Conservation (phyloP, 1,140 invertebrate genomes). For the Leptopilina clavipes region DNA sequence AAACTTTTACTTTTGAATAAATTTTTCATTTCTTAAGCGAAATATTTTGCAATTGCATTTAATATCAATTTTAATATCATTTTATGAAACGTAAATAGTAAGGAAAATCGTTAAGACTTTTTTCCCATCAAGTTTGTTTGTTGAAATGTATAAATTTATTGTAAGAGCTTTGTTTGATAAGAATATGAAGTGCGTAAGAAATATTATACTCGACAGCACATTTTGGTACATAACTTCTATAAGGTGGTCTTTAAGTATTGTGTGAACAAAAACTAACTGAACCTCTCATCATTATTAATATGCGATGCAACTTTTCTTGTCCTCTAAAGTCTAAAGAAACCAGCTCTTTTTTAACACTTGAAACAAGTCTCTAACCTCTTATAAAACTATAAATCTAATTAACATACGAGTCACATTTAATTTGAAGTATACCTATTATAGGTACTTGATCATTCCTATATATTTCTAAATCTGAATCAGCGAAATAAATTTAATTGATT, state of each 20-base stretch:
- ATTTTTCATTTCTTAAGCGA: conserved; percentile 27
- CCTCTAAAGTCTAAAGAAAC: conserved; percentile 1
- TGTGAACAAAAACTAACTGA: background rate
- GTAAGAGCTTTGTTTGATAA: background rate
- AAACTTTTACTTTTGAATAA: conserved; percentile 41
- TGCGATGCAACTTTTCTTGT: no score
- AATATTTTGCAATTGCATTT: no score
- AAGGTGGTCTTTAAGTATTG: background rate
- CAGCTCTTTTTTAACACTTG: conserved; percentile 31
- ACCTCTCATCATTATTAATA: no score
- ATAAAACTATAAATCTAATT: no score
- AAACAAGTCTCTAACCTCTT: conserved; percentile 36
- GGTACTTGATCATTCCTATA: no score
- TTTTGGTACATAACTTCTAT: background rate
- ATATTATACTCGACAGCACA: background rate
- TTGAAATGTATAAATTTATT: background rate
- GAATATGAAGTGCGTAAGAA: background rate
- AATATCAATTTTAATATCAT: background rate
- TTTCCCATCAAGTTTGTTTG: conserved; percentile 5
- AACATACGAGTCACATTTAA: no score
- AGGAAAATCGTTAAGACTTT: background rate
- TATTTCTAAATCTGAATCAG: no score
- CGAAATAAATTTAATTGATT: no score
- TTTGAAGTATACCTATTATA: no score
- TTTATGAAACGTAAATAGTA: background rate